Percentiles rank a stretch among this genome's conserved stretches.
Conservation (phyloP, 2,113 vertebrate species). For the Sturnira hondurensis region DNA sequence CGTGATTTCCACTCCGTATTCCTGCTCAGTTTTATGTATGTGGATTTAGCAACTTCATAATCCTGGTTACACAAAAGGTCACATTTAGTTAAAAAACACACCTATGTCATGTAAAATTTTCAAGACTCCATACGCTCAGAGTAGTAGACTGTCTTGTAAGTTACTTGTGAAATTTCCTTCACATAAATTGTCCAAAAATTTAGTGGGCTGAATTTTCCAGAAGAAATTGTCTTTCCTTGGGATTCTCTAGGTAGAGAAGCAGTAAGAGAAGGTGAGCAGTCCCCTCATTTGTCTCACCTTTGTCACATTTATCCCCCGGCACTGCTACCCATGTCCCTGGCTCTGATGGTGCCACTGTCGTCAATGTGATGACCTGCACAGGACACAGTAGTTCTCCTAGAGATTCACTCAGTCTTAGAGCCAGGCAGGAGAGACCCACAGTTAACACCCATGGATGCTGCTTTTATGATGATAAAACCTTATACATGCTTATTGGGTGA, state of each 20-base stretch:
- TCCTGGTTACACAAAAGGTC: not conserved
- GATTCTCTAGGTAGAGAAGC: not conserved
- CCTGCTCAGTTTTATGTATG: not conserved
- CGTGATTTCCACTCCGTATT: not conserved
- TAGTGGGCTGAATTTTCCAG: not conserved
- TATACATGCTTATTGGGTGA: not conserved
- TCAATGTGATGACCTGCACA: not conserved
- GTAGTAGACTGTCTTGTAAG: not conserved
- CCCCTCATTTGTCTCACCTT: not conserved
- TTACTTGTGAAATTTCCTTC: not conserved
- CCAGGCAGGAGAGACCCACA: not conserved
- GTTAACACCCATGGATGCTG: not conserved
- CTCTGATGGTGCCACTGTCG: not conserved
- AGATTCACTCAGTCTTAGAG: not conserved
- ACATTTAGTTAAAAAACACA: not conserved
- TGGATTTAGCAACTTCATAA: not conserved
- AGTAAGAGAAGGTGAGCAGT: not conserved
- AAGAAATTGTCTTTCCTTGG: not conserved
- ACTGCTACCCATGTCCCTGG: not conserved
- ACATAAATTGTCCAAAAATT: not conserved
- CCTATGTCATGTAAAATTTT: not conserved
- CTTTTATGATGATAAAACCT: not conserved
- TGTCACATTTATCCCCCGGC: not conserved
- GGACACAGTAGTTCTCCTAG: not conserved
- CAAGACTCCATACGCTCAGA: not conserved